Conservation (phyloP, 2,888 invertebrate species). For the Acleris holmiana region DNA sequence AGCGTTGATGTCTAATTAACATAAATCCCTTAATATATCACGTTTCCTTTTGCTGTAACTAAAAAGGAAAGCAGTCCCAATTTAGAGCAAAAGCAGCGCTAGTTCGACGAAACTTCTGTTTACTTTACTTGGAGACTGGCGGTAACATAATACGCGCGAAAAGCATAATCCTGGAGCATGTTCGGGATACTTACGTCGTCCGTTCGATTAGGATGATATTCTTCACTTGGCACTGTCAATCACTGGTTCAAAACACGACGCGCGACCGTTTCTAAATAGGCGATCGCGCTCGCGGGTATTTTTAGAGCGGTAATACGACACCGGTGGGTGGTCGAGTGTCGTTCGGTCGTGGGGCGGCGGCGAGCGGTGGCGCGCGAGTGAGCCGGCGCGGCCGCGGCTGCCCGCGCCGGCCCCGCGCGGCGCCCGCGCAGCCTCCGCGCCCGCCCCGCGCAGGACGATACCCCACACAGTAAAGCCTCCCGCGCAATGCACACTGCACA, state of each 20-base stretch:
- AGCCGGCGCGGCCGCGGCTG: constrained; percentile 41
- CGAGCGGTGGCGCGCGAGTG: constrained; percentile 76
- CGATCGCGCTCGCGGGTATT: constrained; percentile 81
- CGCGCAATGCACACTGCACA: constrained; percentile 40
- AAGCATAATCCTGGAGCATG: constrained; percentile 41
- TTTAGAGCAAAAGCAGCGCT: constrained; percentile 72
- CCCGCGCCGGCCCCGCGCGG: constrained; percentile 37
- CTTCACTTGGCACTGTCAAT: constrained; percentile 83
- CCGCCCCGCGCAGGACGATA: constrained; percentile 62
- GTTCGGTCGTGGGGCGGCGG: constrained; percentile 69
- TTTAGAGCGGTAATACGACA: constrained; percentile 84
- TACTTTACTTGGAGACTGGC: constrained; percentile 69
- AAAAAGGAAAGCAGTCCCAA: constrained; percentile 65
- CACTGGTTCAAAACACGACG: constrained; percentile 82
- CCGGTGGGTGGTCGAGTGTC: constrained; percentile 74
- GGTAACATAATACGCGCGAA: constrained; percentile 60
- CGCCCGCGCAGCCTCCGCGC: constrained; percentile 40
- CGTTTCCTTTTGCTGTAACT: constrained; percentile 59
- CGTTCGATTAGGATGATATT: constrained; percentile 61
- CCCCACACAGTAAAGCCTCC: constrained; percentile 51
- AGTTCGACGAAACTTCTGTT: constrained; percentile 79
- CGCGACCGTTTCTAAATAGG: constrained; percentile 82
- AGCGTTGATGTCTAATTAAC: constrained; percentile 9
- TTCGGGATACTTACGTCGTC: constrained; percentile 70
- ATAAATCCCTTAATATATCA: constrained; percentile 50